Evolutionary conservation across 2,797 vertebrate genomes (phyloP).

Genomic region (Serranus cabrilla): DNA sequence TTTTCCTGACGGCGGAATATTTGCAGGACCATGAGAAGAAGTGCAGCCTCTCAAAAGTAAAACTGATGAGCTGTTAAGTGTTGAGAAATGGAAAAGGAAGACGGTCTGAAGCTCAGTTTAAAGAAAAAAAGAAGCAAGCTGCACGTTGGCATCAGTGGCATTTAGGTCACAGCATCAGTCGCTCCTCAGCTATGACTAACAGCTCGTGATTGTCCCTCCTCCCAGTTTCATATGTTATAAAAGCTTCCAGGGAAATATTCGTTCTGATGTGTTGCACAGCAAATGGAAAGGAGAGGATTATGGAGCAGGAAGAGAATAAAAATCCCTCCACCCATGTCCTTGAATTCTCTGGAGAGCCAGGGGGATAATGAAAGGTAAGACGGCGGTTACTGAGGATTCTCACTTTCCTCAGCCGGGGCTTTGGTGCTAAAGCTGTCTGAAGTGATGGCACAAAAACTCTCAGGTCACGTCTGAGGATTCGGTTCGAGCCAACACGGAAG

Average conservation of each 20-base stretch:
- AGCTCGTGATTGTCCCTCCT: conserved; percentile 63
- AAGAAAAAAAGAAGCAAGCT: not conserved
- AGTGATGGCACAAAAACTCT: conserved; percentile 31
- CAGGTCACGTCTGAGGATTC: conserved; percentile 47
- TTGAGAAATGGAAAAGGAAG: conserved; percentile 58
- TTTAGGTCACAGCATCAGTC: conserved; percentile 68
- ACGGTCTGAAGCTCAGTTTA: conserved; percentile 43
- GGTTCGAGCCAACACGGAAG: conserved; percentile 49
- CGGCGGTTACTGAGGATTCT: conserved; percentile 46
- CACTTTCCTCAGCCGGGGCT: conserved; percentile 26
- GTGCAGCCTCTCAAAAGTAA: conserved; percentile 34
- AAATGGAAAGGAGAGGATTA: conserved; percentile 48
- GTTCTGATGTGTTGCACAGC: conserved; percentile 42
- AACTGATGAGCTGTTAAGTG: conserved; percentile 65
- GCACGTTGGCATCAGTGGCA: conserved; percentile 65
- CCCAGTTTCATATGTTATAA: conserved; percentile 50
- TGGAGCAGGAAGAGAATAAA: conserved; percentile 38
- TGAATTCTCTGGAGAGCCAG: conserved; percentile 26
- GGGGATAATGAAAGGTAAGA: conserved; percentile 33
- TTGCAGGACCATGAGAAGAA: conserved; percentile 35
- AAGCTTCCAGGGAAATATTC: conserved; percentile 62
- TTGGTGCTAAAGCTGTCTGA: conserved; percentile 49
- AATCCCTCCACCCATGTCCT: conserved; percentile 17
- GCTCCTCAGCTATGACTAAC: conserved; percentile 53
- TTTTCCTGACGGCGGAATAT: conserved; percentile 61